Conservation (phyloP, 2,113 vertebrate species). For the Montifringilla adamsi region DNA sequence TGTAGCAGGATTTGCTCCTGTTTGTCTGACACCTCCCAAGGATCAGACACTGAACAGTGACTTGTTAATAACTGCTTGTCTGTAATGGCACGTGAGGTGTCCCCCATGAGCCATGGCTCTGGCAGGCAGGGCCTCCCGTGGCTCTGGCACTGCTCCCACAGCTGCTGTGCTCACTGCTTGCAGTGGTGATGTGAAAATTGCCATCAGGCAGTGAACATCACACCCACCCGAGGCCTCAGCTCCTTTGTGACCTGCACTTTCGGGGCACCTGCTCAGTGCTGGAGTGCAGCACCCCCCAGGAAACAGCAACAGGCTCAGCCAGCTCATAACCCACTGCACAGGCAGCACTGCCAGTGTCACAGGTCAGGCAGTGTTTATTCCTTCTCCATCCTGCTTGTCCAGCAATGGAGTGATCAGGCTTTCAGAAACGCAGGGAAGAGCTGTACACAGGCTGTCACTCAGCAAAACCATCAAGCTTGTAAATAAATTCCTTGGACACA, state of each 20-base stretch:
- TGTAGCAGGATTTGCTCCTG: not conserved
- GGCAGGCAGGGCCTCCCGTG: fast-evolving
- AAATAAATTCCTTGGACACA: not conserved
- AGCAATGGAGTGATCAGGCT: fast-evolving
- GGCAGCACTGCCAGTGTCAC: fast-evolving
- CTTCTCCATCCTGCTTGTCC: not conserved
- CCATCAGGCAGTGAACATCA: not conserved
- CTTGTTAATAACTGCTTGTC: too few relatives aligned
- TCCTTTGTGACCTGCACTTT: fast-evolving
- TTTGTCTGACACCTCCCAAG: not conserved
- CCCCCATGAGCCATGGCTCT: fast-evolving
- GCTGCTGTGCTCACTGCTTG: not conserved
- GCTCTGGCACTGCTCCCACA: not conserved
- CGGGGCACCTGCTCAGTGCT: not conserved
- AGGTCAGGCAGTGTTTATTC: fast-evolving
- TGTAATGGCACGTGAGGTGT: fast-evolving
- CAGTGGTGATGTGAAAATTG: not conserved
- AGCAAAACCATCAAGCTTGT: not conserved
- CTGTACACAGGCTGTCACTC: not conserved
- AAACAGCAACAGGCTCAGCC: not conserved
- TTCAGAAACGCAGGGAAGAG: not conserved
- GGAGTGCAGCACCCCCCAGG: fast-evolving
- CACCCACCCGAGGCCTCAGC: not conserved
- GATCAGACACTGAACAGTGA: not conserved
- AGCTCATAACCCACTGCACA: not conserved